A percentile compares a stretch with the other conserved stretches of the same genome.
Conservation (phyloP, 2,888 invertebrate genomes). For the Molorchus minor region DNA sequence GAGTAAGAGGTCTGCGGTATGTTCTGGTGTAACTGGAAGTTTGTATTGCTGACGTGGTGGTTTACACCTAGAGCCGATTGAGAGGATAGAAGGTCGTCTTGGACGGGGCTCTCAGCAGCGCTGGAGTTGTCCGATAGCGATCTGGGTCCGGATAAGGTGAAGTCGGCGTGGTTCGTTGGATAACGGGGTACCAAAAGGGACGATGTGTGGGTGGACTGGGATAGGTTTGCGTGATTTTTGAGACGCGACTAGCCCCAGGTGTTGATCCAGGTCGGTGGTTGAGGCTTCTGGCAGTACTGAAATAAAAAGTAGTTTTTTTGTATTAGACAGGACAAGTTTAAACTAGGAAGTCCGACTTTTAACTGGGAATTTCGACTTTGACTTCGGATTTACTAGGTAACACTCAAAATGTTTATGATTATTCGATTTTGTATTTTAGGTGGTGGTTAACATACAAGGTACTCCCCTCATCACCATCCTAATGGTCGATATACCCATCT, state of each 20-base stretch:
- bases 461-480: too few species aligned
- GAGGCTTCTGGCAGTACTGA: conserved; percentile 82
- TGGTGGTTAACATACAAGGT: too few species aligned
- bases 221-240: conserved; percentile 66
- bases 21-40: conserved; percentile 69
- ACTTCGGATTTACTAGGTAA: too few species aligned
- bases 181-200: conserved; percentile 75
- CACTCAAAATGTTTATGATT: too few species aligned
- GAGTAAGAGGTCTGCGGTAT: conserved; percentile 63
- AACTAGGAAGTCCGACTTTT: too few species aligned
- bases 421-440: too few species aligned
- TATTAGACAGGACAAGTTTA: too few species aligned
- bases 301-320: too few species aligned
- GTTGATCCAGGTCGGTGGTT: conserved; percentile 78
- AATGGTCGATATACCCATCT: too few species aligned
- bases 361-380: too few species aligned
- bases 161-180: conserved; percentile 71
- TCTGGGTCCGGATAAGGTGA: conserved; percentile 75
- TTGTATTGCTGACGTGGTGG: conserved; percentile 66
- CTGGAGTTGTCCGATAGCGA: conserved; percentile 85
- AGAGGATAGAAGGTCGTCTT: conserved; percentile 76
- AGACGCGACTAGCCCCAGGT: conserved; percentile 71
- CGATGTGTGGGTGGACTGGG: conserved; percentile 62
- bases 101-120: conserved; percentile 83
- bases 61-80: conserved; percentile 72